Percentiles rank a stretch among this genome's conserved stretches.
Evolutionary conservation across 2,888 invertebrate species (phyloP).

Genomic region (Pyralis farinalis): DNA sequence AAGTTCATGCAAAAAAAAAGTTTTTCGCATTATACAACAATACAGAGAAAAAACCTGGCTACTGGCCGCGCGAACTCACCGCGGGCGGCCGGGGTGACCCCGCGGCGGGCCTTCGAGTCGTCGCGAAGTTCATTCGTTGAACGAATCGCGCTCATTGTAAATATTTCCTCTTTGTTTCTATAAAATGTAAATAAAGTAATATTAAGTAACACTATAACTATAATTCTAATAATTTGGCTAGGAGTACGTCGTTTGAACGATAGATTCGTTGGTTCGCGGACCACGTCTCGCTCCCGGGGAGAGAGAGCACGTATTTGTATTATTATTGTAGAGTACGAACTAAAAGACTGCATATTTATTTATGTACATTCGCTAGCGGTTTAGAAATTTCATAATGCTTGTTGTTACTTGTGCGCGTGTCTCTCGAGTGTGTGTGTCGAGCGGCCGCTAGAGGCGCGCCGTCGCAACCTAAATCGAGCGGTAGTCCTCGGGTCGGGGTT

Average conservation of each 20-base stretch:
- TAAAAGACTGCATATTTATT: background rate
- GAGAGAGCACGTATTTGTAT: background rate
- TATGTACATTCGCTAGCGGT: conserved; percentile 7
- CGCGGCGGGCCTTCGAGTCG: too few relatives aligned
- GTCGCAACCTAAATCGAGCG: too few relatives aligned
- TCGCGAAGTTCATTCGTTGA: too few relatives aligned
- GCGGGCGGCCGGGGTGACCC: too few relatives aligned
- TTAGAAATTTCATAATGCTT: background rate
- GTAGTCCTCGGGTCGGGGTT: too few relatives aligned
- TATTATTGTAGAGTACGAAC: background rate
- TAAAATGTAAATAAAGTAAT: background rate
- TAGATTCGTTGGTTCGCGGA: background rate
- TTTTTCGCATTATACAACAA: too few relatives aligned
- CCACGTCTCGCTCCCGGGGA: background rate
- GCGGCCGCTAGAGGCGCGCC: too few relatives aligned
- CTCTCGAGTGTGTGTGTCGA: too few relatives aligned
- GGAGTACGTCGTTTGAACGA: background rate
- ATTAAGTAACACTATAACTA: background rate
- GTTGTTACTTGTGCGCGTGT: background rate
- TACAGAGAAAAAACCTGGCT: too few relatives aligned
- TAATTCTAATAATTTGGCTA: background rate
- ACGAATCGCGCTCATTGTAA: background rate
- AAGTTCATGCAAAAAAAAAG: too few relatives aligned
- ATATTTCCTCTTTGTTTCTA: background rate
- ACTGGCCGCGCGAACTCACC: too few relatives aligned